These are phyloP conservation scores for Lates calcarifer DNA, from an alignment of 2,113 vertebrate species.

Conservation along the genomic window DNA sequence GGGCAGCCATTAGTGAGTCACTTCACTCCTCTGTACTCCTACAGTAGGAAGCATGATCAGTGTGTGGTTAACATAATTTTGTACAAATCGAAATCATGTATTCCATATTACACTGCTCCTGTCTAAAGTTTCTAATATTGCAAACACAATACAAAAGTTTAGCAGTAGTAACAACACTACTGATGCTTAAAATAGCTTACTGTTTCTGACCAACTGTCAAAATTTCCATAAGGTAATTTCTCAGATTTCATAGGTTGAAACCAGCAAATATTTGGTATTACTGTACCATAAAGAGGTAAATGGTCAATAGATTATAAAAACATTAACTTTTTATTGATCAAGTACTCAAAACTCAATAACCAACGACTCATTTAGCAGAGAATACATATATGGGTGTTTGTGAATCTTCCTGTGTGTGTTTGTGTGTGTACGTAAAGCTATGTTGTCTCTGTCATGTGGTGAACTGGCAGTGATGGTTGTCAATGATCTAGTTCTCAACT, in stretches of 20 bases:
- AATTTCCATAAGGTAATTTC: neutral
- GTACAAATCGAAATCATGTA: too few species aligned
- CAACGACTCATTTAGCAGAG: neutral
- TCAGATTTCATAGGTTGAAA: neutral
- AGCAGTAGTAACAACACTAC: neutral
- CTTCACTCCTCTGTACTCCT: neutral
- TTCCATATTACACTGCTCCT: too few species aligned
- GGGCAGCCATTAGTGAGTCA: neutral
- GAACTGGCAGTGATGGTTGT: too few species aligned
- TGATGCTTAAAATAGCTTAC: neutral
- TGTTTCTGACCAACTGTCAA: neutral
- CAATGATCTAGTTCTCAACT: too few species aligned
- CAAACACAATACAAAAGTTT: neutral
- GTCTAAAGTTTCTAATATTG: neutral
- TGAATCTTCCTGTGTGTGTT: too few species aligned
- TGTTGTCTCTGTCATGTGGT: too few species aligned
- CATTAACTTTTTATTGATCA: too few species aligned
- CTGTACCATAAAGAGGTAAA: neutral
- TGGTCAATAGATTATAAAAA: too few species aligned
- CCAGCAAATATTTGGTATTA: neutral
- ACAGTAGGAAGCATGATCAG: neutral
- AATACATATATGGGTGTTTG: too few species aligned
- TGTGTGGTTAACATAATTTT: too few species aligned
- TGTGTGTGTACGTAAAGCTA: too few species aligned
- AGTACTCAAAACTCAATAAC: too few species aligned